Base-by-base conservation (phyloP, 2,113 vertebrate species). In the Strigops habroptila region DNA sequence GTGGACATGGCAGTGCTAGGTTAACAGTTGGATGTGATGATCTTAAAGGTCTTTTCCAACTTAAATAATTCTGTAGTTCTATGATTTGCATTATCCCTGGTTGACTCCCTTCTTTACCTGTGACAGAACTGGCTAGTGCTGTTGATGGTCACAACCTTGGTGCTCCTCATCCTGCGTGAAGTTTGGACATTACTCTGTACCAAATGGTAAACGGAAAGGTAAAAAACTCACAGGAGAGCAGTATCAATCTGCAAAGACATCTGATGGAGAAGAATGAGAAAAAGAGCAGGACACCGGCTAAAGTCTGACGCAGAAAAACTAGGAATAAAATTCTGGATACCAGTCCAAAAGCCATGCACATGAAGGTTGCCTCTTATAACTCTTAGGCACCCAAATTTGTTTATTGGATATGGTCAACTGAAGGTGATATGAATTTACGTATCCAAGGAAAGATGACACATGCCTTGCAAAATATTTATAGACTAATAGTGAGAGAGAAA, bases 301-400 rank as follows among this genome's bases (percentile, higher is more conserved):
- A 65, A 6, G 7, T 30, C 49, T 70, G 13, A 44, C 33, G 30
- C 4, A 64, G 69, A 82, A 84, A 90, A 18, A 55, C 13, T 30
- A 53, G 43, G 12, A 87, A 30, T 49, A 82, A 55, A 49, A 63
- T 71, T 91, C 31, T 63, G 49, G 22, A 52, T 44, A 30, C 5
- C 13, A n/a, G 10, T n/a, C n/a, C 30, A n/a, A 81, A 82, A 86
- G 4, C n/a, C 23, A 24, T 30, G 10, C 14, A 70, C 33, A 43
- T 46, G 15, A 46, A 67, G 2, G 18, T 86, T 67, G 35, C 18
- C 17, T 73, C 48, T 68, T 85, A 48, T 60, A 48, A 64, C 22
- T 44, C 1, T 1, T 1, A 65, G 44, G 33, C 1, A 3, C 6
- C 6, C 2, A 12, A 37, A 52, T 55, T 64, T 78, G 1, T 86